Evolutionary conservation across 2,888 invertebrate species (phyloP).

Genomic region (Eupithecia vulgata): DNA sequence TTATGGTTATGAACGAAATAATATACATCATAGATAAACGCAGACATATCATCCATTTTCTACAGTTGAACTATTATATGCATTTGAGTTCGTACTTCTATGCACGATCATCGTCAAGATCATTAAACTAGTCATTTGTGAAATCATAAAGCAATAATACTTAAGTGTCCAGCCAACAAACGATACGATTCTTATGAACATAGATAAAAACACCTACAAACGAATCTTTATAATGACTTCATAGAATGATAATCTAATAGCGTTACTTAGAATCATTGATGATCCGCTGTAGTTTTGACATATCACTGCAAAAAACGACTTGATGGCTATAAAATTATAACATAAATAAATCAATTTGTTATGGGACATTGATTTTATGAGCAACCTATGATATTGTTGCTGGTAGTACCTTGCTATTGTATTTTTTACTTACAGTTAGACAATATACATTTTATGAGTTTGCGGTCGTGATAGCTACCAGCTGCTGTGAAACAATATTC

Average conservation of each 20-base stretch:
- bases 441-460: conserved; percentile 4
- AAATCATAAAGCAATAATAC: conserved; percentile 23
- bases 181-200: conserved; percentile 27
- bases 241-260: conserved; percentile 35
- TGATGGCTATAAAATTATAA: conserved; percentile 34
- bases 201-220: conserved; percentile 38
- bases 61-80: conserved; percentile 2
- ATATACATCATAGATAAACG: conserved; percentile 1
- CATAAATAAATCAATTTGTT: conserved; percentile 50
- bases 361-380: conserved; percentile 31
- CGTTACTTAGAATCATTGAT: conserved; percentile 37
- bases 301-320: conserved; percentile 26
- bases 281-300: conserved; percentile 29
- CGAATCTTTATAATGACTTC: conserved; percentile 44
- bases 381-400: conserved; percentile 8
- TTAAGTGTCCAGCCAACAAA: conserved; percentile 19
- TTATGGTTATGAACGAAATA: not conserved
- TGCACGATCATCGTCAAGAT: conserved; percentile 13
- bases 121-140: conserved; percentile 19
- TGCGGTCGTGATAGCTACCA: conserved; percentile 11
- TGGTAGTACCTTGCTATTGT: not conserved
- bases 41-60: not conserved
- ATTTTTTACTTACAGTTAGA: conserved; percentile 15
- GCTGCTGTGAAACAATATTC: conserved; percentile 4
- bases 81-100: not conserved